These are phyloP conservation scores for Mellilla xanthometata DNA, from an alignment of 2,888 invertebrate genomes.

Conservation along the genomic window DNA sequence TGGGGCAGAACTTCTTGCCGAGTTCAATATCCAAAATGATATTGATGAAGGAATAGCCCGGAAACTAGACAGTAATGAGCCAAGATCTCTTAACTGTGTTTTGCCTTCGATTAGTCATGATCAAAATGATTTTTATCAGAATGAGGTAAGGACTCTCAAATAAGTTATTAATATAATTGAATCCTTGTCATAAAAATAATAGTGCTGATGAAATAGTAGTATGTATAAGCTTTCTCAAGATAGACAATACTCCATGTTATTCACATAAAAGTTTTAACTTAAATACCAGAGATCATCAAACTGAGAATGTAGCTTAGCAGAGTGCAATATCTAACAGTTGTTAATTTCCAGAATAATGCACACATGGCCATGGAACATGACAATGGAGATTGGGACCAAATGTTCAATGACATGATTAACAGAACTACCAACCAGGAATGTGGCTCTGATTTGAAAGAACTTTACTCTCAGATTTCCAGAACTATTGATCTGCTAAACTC, in stretches of 20 bases:
- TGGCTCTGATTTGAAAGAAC: conserved; percentile 69
- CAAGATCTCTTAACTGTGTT: conserved; percentile 68
- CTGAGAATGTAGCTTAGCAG: too few relatives aligned
- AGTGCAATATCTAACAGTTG: too few relatives aligned
- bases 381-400: conserved; percentile 75
- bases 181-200: too few relatives aligned
- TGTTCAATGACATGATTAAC: conserved; percentile 70
- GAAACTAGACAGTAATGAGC: conserved; percentile 47
- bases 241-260: too few relatives aligned
- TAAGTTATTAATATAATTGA: too few relatives aligned
- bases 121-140: conserved; percentile 57
- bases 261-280: too few relatives aligned
- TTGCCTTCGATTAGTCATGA: conserved; percentile 68
- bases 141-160: too few relatives aligned
- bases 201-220: too few relatives aligned
- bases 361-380: conserved; percentile 53
- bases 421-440: conserved; percentile 62
- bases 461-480: conserved; percentile 74
- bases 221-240: too few relatives aligned
- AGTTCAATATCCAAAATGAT: conserved; percentile 66
- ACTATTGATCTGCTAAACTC: conserved; percentile 74
- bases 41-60: conserved; percentile 50
- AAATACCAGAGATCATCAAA: too few relatives aligned
- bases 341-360: conserved; percentile 49
- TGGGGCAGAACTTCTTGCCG: conserved; percentile 61